phyloP scores from a whole-genome alignment of 1,140 invertebrate genomes.

The Diprion similis region DNA sequence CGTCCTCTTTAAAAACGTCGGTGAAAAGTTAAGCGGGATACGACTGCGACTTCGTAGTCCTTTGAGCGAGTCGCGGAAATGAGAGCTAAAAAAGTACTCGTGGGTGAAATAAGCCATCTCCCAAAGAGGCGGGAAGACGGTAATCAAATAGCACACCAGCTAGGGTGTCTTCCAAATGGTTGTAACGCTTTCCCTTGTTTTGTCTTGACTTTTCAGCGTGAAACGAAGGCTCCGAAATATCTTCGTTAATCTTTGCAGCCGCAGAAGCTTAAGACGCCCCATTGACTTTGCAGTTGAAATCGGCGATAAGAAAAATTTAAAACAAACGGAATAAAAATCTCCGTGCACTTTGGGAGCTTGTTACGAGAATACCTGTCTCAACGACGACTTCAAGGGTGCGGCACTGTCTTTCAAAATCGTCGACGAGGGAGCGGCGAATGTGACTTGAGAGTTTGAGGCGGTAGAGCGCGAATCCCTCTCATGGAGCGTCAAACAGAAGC shows the following conservation, averaged over 20 bases:
- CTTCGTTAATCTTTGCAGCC: too few relatives aligned
- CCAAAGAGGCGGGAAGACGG: background rate
- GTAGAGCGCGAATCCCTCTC: slow-evolving; percentile 3
- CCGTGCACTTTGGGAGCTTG: too few relatives aligned
- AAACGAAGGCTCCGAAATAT: too few relatives aligned
- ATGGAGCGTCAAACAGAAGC: slow-evolving; percentile 7
- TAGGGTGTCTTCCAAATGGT: background rate
- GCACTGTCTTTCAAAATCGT: background rate
- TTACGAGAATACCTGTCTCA: too few relatives aligned
- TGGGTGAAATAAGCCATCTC: slow-evolving; percentile 2
- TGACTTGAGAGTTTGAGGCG: slow-evolving; percentile 2
- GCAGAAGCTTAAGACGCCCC: too few relatives aligned
- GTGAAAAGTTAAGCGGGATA: background rate
- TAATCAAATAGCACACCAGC: background rate
- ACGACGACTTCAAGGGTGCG: background rate
- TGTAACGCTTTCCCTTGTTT: too few relatives aligned
- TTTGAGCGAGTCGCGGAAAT: background rate
- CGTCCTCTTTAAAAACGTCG: too few relatives aligned
- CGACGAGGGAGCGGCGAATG: background rate
- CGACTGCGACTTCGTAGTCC: background rate
- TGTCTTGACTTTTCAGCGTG: too few relatives aligned
- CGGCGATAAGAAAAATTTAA: too few relatives aligned
- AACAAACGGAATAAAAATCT: too few relatives aligned
- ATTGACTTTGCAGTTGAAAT: too few relatives aligned
- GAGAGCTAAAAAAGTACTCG: background rate